Conservation (phyloP, 2,113 vertebrate species). For the Rhinogobius similis region DNA sequence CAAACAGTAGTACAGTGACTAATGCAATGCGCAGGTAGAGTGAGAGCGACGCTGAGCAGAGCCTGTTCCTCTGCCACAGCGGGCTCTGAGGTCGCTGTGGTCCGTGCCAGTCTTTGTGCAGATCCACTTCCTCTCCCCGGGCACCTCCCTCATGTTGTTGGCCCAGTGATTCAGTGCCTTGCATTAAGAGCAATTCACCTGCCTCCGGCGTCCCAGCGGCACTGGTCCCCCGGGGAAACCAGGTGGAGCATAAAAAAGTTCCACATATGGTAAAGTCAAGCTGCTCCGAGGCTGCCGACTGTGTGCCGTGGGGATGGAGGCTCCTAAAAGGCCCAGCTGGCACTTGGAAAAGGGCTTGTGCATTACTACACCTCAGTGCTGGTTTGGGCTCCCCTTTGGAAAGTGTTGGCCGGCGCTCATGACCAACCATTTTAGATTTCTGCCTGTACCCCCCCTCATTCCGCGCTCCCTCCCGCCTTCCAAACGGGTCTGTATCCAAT, state of each 20-base stretch:
- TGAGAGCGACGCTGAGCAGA: constrained; percentile 2
- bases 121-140: constrained; percentile 97
- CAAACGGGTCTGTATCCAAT: constrained; percentile 99
- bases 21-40: constrained; percentile 2
- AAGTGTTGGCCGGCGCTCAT: constrained; percentile 96
- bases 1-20: background rate
- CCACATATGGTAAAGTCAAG: constrained; percentile 99
- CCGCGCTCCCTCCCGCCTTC: constrained; percentile 88
- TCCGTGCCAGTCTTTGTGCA: constrained; percentile 92
- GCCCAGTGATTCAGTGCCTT: constrained; percentile 99
- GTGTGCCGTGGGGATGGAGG: constrained; percentile 97
- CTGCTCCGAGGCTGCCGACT: constrained; percentile 97
- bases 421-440: constrained; percentile 99
- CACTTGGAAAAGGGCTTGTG: constrained; percentile 98
- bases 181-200: constrained; percentile 99
- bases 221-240: constrained; percentile 88
- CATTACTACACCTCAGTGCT: constrained; percentile 99
- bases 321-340: constrained; percentile 99
- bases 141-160: constrained; percentile 95
- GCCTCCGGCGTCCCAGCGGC: constrained; percentile 95
- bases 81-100: constrained; percentile 89
- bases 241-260: constrained; percentile 98
- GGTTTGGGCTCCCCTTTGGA: constrained; percentile 97
- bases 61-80: constrained; percentile 80
- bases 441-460: constrained; percentile 72